Percentiles rank a stretch among this genome's conserved stretches.
Conservation (phyloP, 2,888 invertebrate genomes). For the Eupithecia pulchellata region DNA sequence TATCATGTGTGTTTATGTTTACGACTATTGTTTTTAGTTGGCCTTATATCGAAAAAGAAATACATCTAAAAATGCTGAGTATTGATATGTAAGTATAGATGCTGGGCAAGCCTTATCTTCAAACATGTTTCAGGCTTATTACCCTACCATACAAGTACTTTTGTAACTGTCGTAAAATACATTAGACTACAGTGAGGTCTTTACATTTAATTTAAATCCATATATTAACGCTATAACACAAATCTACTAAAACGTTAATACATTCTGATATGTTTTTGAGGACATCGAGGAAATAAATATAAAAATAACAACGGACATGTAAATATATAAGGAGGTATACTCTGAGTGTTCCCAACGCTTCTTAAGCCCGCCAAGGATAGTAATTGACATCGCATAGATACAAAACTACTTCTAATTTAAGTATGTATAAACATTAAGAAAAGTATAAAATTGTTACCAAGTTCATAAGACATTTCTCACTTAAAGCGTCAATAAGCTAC, state of each 20-base stretch:
- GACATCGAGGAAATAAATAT: neutral
- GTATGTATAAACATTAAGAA: constrained; percentile 73
- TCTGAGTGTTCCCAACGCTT: constrained; percentile 49
- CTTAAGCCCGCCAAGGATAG: constrained; percentile 64
- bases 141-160: neutral
- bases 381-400: constrained; percentile 78
- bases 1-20: neutral
- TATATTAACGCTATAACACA: neutral
- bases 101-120: neutral
- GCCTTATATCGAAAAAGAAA: neutral
- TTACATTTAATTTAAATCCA: neutral
- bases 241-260: neutral
- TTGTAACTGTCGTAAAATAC: neutral
- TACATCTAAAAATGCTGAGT: neutral
- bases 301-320: constrained; percentile 12
- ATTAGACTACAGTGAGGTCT: neutral
- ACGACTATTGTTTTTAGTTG: neutral
- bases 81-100: neutral
- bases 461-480: constrained; percentile 82
- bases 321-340: constrained; percentile 41
- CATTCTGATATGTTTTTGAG: neutral
- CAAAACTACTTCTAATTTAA: constrained; percentile 68
- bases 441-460: constrained; percentile 76
- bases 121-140: neutral
- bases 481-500: constrained; percentile 83